Base-by-base conservation (phyloP, 2,113 vertebrate species). In the Gopherus flavomarginatus region DNA sequence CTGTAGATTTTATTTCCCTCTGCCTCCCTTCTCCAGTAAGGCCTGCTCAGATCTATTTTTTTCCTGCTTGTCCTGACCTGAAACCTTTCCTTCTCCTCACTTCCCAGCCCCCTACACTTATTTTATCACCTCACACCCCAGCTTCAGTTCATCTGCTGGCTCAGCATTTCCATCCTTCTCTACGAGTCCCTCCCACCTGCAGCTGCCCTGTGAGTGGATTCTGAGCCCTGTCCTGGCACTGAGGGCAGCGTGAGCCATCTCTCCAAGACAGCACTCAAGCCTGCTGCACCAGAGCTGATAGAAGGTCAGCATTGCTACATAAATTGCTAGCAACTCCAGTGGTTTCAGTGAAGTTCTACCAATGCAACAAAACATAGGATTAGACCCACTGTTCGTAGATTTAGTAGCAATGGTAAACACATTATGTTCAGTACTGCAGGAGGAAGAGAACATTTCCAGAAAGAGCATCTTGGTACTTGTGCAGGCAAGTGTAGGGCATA, bases 401-500 rank as follows among this genome's bases (percentile, higher is more conserved):
- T 35, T 21, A 47, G 52, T 89, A 90, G 38, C 84, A 6, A 2
- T 65, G 75, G 92, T 50, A 86, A 35, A 78, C 22, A 19, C 77
- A 80, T 86, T 83, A 86, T 1, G 24, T 69, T 88, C 57, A 0
- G 0, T 0, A 3, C 0, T 8, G 56, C 52, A 81, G 26, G 0
- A 0, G 87, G 62, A 54, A 88, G 50, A 21, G 44, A 78, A 17
- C 84, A 54, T 83, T 88, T 62, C 10, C n/a, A 44, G 86, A 81
- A 89, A 5, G 79, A 82, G 29, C 26, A 77, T 50, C 81, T 82
- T 65, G 78, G 24, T 59, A 81, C 22, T 86, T 22, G 27, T 22
- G 13, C 0, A 0, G 14, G 8, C 12, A 38, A 49, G 83, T 57
- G 17, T 9, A 1, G 3, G 16, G 31, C 69, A 65, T 54, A 84